Evolutionary conservation across 1,140 invertebrate species (phyloP).

Genomic region (Apis mellifera): Amel_HAv3.1 CM009936.2:1862001-1862500

Average conservation of each 20-base stretch:
- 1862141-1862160: conserved; percentile 77
- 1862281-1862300: conserved; percentile 86
- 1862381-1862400: conserved; percentile 79
- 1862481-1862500: neutral
- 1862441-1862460: conserved; percentile 25
- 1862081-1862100: conserved; percentile 84
- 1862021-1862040: conserved; percentile 85
- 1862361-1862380: conserved; percentile 79
- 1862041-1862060: conserved; percentile 88
- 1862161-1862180: conserved; percentile 69
- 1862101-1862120: conserved; percentile 73
- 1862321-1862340: conserved; percentile 84
- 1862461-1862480: neutral
- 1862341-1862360: conserved; percentile 78
- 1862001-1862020: conserved; percentile 86
- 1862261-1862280: conserved; percentile 83
- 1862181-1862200: conserved; percentile 72
- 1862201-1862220: conserved; percentile 88
- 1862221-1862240: conserved; percentile 87
- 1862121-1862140: conserved; percentile 80
- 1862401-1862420: conserved; percentile 80
- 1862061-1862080: conserved; percentile 84
- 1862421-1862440: conserved; percentile 52
- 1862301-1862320: conserved; percentile 86
- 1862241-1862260: conserved; percentile 83